Conservation (phyloP, 2,888 invertebrate species). For the Phortica okadai region DNA sequence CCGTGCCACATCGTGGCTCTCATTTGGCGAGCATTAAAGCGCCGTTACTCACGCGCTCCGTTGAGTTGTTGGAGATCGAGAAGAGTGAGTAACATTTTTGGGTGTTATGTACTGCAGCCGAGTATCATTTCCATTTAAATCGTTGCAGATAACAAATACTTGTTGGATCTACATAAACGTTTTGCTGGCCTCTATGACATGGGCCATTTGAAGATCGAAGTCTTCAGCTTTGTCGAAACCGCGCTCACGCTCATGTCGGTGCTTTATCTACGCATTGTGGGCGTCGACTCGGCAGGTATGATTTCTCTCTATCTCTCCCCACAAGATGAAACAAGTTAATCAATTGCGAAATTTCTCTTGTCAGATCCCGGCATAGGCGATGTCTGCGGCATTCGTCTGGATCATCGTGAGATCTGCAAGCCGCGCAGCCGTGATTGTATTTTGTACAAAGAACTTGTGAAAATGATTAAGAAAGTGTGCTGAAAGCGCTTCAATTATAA, state of each 20-base stretch:
- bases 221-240: conserved; percentile 88
- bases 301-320: background rate
- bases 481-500: conserved; percentile 44
- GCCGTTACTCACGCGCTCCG: conserved; percentile 85
- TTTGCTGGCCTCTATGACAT: conserved; percentile 79
- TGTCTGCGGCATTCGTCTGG: conserved; percentile 84
- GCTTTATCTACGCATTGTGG: conserved; percentile 85
- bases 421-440: conserved; percentile 84
- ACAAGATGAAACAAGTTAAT: background rate
- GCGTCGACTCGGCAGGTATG: conserved; percentile 86
- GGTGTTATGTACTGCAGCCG: background rate
- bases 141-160: conserved; percentile 82
- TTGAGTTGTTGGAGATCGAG: conserved; percentile 87
- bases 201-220: conserved; percentile 77
- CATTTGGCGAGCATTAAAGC: conserved; percentile 85
- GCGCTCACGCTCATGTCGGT: conserved; percentile 85
- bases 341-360: too few species aligned
- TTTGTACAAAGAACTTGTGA: conserved; percentile 82
- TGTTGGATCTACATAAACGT: conserved; percentile 82
- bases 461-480: conserved; percentile 79
- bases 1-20: conserved; percentile 91
- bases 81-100: conserved; percentile 79
- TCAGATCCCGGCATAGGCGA: conserved; percentile 89
- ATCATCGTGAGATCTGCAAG: conserved; percentile 92
- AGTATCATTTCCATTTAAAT: conserved; percentile 8